phyloP scores from a whole-genome alignment of 2,113 vertebrate genomes.

The Odocoileus virginianus region DNA sequence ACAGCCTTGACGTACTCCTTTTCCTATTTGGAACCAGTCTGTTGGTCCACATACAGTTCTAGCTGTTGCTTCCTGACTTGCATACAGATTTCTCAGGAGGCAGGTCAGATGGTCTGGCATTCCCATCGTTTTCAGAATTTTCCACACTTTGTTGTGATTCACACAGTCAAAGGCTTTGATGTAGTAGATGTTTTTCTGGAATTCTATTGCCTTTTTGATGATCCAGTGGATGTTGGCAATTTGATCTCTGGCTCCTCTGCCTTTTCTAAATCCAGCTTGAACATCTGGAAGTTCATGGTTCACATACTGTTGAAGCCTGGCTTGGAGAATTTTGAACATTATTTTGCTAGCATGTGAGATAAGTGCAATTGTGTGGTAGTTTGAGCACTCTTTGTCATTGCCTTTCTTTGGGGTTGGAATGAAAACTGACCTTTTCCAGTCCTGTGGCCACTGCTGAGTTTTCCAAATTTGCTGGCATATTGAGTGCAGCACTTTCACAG shows the following conservation, averaged over 20 bases:
- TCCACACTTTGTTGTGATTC: not conserved
- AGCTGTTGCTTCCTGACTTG: not conserved
- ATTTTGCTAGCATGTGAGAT: not conserved
- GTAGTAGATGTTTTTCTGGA: not conserved
- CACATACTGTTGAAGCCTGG: not conserved
- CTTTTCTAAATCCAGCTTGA: not conserved
- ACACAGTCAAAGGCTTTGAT: not conserved
- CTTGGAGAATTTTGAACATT: not conserved
- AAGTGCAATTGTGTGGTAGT: not conserved
- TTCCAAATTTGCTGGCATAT: not conserved
- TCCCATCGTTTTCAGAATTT: not conserved
- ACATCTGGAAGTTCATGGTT: not conserved
- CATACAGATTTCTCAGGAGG: not conserved
- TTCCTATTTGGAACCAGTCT: not conserved
- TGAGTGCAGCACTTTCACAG: not conserved
- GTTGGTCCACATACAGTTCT: not conserved
- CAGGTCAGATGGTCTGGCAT: not conserved
- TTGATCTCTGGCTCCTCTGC: not conserved
- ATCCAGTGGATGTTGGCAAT: not conserved
- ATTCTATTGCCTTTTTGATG: not conserved
- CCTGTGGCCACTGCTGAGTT: not conserved
- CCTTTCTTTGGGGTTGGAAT: not conserved
- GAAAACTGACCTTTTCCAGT: not conserved
- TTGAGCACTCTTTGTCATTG: not conserved
- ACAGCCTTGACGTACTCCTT: not conserved